Conservation (phyloP, 2,113 vertebrate species). For the Oncorhynchus nerka region DNA sequence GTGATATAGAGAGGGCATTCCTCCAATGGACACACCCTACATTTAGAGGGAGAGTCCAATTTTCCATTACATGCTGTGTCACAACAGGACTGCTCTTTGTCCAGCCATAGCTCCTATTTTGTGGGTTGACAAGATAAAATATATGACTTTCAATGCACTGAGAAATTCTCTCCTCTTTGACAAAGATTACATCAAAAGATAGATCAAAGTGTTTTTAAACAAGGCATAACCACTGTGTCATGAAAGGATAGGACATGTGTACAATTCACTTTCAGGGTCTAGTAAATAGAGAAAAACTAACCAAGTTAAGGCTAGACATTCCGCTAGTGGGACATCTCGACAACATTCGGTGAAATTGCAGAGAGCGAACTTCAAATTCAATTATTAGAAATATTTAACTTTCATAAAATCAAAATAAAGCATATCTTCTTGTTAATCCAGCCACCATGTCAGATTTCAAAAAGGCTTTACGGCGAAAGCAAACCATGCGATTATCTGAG, state of each 20-base stretch:
- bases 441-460: too few relatives aligned
- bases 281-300: conserved; percentile 7
- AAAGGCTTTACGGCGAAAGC: too few relatives aligned
- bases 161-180: conserved; percentile 45
- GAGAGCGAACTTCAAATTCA: too few relatives aligned
- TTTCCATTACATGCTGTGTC: conserved; percentile 54
- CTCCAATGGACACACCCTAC: conserved; percentile 43
- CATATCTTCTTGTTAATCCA: too few relatives aligned
- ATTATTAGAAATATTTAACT: too few relatives aligned
- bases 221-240: not conserved
- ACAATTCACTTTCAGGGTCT: not conserved
- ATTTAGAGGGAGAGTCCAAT: conserved; percentile 48
- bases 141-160: conserved; percentile 26
- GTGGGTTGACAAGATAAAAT: conserved; percentile 60
- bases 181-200: conserved; percentile 57
- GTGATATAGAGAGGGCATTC: conserved; percentile 31
- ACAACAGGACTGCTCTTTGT: conserved; percentile 51
- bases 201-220: conserved; percentile 52
- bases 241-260: conserved; percentile 16
- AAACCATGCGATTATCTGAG: too few relatives aligned
- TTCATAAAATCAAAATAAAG: too few relatives aligned
- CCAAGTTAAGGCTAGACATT: not conserved
- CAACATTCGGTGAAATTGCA: too few relatives aligned
- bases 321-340: too few relatives aligned
- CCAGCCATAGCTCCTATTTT: conserved; percentile 59